These are phyloP conservation scores for Athene cunicularia DNA, from an alignment of 2,113 vertebrate genomes.

Conservation along the genomic window DNA sequence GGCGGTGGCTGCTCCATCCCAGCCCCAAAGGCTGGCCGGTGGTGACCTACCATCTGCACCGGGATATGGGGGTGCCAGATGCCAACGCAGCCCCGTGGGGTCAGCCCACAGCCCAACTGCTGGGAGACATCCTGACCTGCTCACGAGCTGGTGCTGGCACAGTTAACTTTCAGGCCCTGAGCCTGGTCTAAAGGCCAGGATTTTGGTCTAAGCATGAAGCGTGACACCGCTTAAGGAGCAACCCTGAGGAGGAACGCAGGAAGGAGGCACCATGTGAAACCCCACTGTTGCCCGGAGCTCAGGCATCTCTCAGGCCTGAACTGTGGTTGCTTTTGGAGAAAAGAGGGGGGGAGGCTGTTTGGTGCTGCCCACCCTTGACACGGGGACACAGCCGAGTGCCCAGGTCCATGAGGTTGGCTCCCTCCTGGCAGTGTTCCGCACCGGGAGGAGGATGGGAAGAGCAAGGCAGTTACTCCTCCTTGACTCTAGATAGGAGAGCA, in stretches of 20 bases:
- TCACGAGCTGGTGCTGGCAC: neutral
- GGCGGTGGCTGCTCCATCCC: neutral
- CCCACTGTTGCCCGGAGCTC: neutral
- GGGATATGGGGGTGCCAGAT: neutral
- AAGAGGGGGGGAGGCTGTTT: neutral
- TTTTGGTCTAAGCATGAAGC: neutral
- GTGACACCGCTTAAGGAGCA: fast-evolving
- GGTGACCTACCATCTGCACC: neutral
- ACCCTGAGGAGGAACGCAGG: neutral
- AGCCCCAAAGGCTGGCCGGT: fast-evolving
- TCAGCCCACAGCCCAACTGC: neutral
- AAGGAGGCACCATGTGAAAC: neutral
- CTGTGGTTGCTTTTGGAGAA: neutral
- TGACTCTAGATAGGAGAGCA: neutral
- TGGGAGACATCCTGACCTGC: neutral
- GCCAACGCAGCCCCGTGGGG: neutral
- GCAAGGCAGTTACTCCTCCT: neutral
- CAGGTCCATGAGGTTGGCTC: neutral
- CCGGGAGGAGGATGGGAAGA: neutral
- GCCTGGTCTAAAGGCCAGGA: neutral
- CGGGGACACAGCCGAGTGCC: neutral
- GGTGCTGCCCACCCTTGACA: neutral
- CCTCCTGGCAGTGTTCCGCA: fast-evolving
- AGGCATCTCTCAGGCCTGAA: fast-evolving
- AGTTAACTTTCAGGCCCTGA: neutral